These are phyloP conservation scores for Vultur gryphus DNA, from an alignment of 2,797 vertebrate genomes.

Conservation along the genomic window DNA sequence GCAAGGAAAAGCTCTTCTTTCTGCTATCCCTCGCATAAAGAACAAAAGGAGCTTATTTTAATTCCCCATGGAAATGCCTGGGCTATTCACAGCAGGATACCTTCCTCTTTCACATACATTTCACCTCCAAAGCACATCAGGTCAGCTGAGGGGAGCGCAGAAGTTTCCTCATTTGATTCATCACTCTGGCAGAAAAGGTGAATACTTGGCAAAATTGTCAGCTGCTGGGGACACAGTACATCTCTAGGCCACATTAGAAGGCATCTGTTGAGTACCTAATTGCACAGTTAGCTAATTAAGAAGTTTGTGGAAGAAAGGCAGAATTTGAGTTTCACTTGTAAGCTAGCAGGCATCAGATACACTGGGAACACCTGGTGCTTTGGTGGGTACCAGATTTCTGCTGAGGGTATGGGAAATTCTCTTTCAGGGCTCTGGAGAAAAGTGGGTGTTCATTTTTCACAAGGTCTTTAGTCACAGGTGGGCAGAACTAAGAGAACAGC, in stretches of 20 bases:
- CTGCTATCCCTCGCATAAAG: not conserved
- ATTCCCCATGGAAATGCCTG: not conserved
- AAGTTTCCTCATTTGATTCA: not conserved
- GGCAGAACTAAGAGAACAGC: not conserved
- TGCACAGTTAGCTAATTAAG: not conserved
- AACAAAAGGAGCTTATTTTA: constrained; percentile 36
- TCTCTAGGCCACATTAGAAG: not conserved
- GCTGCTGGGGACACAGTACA: not conserved
- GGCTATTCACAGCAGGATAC: not conserved
- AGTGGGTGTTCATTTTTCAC: not conserved
- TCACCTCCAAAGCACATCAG: not conserved
- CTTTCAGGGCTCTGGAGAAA: not conserved
- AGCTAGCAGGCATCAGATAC: not conserved
- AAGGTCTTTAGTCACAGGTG: not conserved
- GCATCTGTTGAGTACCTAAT: not conserved
- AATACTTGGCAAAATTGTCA: not conserved
- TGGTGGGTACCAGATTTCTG: not conserved
- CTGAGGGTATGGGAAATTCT: not conserved
- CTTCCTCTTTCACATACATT: not conserved
- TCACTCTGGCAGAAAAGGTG: not conserved
- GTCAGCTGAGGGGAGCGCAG: not conserved
- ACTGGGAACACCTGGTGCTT: not conserved
- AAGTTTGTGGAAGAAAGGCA: not conserved
- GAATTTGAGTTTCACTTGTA: not conserved
- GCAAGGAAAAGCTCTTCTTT: not conserved